A percentile compares a stretch with the other conserved stretches of the same genome.
Evolutionary conservation across 1,140 invertebrate genomes (phyloP).

Genomic region (Cyclina sinensis): DNA sequence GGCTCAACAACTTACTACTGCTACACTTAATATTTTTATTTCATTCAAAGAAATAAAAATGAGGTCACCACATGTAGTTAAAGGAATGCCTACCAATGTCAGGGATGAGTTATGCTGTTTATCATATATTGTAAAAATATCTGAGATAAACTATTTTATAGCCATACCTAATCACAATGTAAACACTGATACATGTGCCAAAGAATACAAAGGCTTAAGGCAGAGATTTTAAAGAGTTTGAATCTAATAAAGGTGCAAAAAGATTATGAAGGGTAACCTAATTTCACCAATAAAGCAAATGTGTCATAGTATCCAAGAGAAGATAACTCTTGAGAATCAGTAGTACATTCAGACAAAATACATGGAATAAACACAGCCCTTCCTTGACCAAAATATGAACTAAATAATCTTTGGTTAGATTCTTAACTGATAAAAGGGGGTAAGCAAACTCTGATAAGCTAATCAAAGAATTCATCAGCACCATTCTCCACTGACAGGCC

Average conservation of each 20-base stretch:
- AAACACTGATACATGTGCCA: too few relatives aligned
- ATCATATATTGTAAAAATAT: too few relatives aligned
- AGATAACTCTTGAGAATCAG: too few relatives aligned
- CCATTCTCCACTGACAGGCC: not conserved
- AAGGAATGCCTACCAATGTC: not conserved
- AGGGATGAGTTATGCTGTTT: conserved; percentile 1
- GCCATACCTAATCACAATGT: too few relatives aligned
- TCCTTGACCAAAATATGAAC: not conserved
- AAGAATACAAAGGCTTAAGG: too few relatives aligned
- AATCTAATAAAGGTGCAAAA: too few relatives aligned
- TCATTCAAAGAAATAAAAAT: not conserved
- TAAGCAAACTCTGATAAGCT: not conserved
- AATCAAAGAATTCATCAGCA: not conserved
- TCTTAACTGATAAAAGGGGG: not conserved
- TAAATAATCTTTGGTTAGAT: not conserved
- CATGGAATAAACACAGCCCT: not conserved
- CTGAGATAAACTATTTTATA: too few relatives aligned
- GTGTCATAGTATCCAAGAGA: too few relatives aligned
- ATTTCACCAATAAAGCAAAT: too few relatives aligned
- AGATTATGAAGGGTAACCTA: too few relatives aligned
- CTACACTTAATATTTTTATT: not conserved
- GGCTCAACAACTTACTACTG: not conserved
- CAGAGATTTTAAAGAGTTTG: too few relatives aligned
- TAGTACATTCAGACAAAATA: too few relatives aligned
- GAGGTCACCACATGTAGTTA: not conserved